Evolutionary conservation across 2,797 vertebrate species (phyloP), one percentile per base, ranked within the genome.

Genomic region (Halcyon smyrnensis): DNA sequence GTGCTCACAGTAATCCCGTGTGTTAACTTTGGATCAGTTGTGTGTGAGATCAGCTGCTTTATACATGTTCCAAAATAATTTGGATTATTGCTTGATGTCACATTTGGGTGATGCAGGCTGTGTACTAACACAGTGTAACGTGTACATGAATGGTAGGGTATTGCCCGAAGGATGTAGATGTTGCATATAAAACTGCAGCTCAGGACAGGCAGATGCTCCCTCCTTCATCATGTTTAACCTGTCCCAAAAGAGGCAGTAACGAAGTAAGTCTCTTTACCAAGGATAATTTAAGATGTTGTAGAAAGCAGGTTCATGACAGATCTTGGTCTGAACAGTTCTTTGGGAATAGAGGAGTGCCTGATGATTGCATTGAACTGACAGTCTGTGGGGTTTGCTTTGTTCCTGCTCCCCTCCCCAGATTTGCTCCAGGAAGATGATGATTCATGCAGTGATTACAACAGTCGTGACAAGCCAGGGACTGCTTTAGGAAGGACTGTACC

Each of bases 371-470:
- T 84, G 45, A 83, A 27, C 25, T 88, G 67, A 88, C 27, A 43
- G 11, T 24, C 8, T 27, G 21, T 43, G 64, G 37, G 19, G 7
- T 79, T 83, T 92, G 67, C 56, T 91, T 48, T 85, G 69, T 19
- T 84, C 51, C 30, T 19, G 20, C 45, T 85, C 98, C 98, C 76
- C 43, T 95, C 97, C 30, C 97, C 80, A 95, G 93, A 28, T 21
- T 4, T 11, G 43, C 28, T 9, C 62, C 97, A 93, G 80, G 97
- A 97, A 25, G 97, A 96, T 10, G 95, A 97, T 7, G 98, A 98
- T 96, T 98, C 98, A 24, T 97, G 97, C 68, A 99, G 98, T 8
- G 98, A 98, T 95, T 97, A 98, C 37, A 97, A 98, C 7, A 98
- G 84, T 63, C 86, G 64, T 9, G 97, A 97, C 21, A 98, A 95